Base-by-base conservation (phyloP, 2,888 invertebrate genomes). In the Minunthozetes semirufus region DNA sequence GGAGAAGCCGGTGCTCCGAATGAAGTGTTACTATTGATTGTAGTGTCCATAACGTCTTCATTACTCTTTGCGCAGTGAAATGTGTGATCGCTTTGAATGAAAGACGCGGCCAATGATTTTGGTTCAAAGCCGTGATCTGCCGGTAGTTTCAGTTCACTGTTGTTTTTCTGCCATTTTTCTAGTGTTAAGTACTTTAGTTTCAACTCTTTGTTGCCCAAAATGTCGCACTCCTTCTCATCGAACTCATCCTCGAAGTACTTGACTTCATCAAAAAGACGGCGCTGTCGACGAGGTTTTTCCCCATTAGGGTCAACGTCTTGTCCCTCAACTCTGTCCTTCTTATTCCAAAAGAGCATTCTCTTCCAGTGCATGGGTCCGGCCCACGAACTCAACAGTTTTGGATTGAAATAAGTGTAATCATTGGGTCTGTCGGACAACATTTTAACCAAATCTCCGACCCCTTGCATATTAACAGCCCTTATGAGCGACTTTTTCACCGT, bases 351-450 rank as follows among this genome's bases (percentile, higher is more conserved):
- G 13, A 79, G 77, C 81, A 86, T 88, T 61, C 90, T 87, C 79
- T 89, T 89, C 93, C 93, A 93, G 83, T 93, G 90, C 63, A 88
- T 85, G 42, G 93, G 92, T 0, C 93, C 93, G 27, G 90, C 91
- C 92, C 92, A 93, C 17, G 83, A 81, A 81, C 83, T 79, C 82
- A 85, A 82, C 82, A 80, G 82, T 29, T 81, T 80, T 22, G 80
- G 87, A 81, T 85, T 86, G 82, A 87, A 85, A 84, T 90, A 90
- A 0, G 89, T 89, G 83, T 90, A 91, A 82, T 91, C 90, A 9
- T 59, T 53, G 1, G 75, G 76, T 48, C 73, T 46, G 15, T 63
- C 73, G 13, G 76, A 74, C 48, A 76, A 46, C 46, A 73, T 59
- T 29, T 61, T 59, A 5, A 59, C 46, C 15, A 73, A 33, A 73